phyloP scores from a whole-genome alignment of 2,888 invertebrate species.

The Strigamia transsilvanica region DNA sequence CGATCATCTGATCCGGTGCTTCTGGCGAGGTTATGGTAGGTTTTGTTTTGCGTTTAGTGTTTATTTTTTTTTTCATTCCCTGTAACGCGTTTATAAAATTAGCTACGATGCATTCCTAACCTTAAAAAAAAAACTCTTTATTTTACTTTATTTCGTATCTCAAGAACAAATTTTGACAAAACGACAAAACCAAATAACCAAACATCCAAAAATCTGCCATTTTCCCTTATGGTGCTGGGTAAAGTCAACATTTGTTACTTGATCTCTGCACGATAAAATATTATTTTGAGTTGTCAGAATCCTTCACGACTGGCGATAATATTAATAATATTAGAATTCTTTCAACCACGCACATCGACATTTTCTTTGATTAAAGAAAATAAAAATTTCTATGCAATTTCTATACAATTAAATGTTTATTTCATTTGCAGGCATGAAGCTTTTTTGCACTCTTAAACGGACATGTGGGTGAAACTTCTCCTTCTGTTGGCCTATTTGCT shows the following conservation, averaged over 20 bases:
- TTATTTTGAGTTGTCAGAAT: background rate
- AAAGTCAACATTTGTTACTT: slow-evolving; percentile 11
- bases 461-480: slow-evolving; percentile 62
- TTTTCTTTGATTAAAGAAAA: background rate
- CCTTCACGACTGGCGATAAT: no score
- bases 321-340: no score
- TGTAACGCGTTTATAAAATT: background rate
- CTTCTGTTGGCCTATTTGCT: slow-evolving; percentile 63
- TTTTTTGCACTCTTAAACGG: background rate
- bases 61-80: background rate
- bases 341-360: background rate
- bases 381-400: background rate
- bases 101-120: background rate
- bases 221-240: background rate
- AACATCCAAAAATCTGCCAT: background rate
- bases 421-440: slow-evolving; percentile 7
- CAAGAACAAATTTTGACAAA: background rate
- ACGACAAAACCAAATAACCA: background rate
- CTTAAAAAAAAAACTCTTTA: background rate
- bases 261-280: background rate
- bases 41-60: background rate
- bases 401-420: background rate
- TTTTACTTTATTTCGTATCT: background rate
- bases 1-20: slow-evolving; percentile 21
- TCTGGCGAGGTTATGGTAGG: slow-evolving; percentile 17